phyloP scores from a whole-genome alignment of 2,113 vertebrate genomes.

The Podiceps cristatus region DNA sequence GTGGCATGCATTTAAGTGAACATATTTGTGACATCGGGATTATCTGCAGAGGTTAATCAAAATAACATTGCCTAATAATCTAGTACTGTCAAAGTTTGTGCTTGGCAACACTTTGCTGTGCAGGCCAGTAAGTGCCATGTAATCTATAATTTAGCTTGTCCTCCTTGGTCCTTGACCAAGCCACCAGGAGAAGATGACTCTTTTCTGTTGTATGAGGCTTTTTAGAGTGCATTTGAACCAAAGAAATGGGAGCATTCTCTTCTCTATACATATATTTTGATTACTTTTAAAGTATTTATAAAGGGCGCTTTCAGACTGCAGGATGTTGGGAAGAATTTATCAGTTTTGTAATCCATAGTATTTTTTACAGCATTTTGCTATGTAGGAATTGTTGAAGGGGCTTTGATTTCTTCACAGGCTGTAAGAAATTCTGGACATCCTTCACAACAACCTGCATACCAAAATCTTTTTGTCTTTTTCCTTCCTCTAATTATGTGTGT shows the following conservation, averaged over 20 bases:
- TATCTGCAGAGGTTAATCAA: neutral
- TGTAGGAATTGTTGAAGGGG: neutral
- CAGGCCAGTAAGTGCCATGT: neutral
- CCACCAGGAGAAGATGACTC: neutral
- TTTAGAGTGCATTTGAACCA: neutral
- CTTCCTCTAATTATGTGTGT: neutral
- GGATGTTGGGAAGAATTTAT: neutral
- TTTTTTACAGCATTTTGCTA: neutral
- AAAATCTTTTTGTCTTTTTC: neutral
- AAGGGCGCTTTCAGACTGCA: neutral
- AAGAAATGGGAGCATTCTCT: neutral
- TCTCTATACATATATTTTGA: neutral
- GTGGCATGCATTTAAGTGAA: conserved; percentile 26
- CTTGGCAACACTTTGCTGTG: neutral
- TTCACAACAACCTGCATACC: neutral
- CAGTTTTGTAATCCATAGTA: neutral
- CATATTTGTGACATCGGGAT: neutral
- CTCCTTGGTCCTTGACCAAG: neutral
- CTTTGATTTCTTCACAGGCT: neutral
- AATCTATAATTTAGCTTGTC: neutral
- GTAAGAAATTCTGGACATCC: neutral
- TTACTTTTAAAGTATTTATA: neutral
- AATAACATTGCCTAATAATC: neutral
- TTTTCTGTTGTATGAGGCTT: neutral
- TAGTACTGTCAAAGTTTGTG: neutral